phyloP scores from a whole-genome alignment of 2,888 invertebrate genomes.

The Odontothrips loti region DNA sequence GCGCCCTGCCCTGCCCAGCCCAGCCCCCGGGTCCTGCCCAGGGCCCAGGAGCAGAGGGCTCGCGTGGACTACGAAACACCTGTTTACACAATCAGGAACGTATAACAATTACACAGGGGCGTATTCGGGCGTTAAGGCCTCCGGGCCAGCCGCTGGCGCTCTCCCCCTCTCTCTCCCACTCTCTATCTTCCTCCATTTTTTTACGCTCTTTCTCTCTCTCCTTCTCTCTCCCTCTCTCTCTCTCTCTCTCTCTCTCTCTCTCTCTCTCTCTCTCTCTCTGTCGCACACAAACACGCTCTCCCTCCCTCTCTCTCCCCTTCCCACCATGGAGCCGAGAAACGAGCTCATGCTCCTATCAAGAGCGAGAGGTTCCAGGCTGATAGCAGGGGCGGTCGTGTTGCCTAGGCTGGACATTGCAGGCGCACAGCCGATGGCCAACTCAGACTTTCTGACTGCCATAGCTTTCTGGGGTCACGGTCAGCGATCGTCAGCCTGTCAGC shows the following conservation, averaged over 20 bases:
- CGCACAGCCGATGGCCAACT: no score
- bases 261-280: background rate
- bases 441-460: no score
- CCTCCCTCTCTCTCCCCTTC: no score
- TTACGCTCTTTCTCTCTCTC: background rate
- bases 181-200: background rate
- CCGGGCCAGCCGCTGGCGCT: background rate
- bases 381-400: no score
- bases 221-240: background rate
- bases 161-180: background rate
- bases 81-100: conserved; percentile 12
- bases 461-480: no score
- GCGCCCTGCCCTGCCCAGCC: background rate
- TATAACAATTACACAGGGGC: background rate
- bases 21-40: background rate
- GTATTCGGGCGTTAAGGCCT: background rate
- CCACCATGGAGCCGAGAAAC: no score
- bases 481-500: no score
- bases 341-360: no score
- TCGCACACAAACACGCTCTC: no score
- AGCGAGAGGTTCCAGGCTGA: no score
- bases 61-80: conserved; percentile 1
- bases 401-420: no score
- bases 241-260: no score
- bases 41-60: background rate